Conservation (phyloP, 2,113 vertebrate species). For the Callithrix jacchus region DNA sequence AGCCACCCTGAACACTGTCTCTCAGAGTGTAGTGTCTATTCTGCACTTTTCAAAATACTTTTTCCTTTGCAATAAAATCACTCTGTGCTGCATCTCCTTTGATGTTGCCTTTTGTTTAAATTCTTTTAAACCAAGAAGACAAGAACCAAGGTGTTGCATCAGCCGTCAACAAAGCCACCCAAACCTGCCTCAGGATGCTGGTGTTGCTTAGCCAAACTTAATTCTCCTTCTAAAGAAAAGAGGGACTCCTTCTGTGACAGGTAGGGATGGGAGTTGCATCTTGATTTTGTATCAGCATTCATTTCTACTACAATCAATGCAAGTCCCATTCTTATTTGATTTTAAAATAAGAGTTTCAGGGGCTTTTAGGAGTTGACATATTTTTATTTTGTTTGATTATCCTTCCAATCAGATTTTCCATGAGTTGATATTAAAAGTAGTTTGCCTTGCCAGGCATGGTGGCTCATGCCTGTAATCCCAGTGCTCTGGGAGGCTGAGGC, state of each 20-base stretch:
- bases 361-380: not conserved
- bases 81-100: no score
- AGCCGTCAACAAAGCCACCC: not conserved
- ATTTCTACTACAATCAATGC: not conserved
- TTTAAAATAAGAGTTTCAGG: not conserved
- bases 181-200: not conserved
- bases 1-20: no score
- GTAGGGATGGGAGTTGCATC: fast-evolving
- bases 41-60: no score
- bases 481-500: no score
- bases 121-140: no score
- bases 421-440: no score
- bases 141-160: no score
- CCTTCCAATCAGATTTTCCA: not conserved
- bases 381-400: not conserved
- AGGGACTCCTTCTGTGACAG: not conserved
- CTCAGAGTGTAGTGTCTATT: no score
- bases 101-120: no score
- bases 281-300: not conserved
- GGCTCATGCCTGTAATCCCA: no score
- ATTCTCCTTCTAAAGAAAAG: not conserved
- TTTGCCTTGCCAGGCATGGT: no score
- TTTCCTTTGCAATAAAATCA: no score
- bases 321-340: not conserved
- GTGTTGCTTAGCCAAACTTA: not conserved